These are phyloP conservation scores for Pipistrellus pipistrellus DNA, from an alignment of 2,797 vertebrate species.

Conservation along the genomic window DNA sequence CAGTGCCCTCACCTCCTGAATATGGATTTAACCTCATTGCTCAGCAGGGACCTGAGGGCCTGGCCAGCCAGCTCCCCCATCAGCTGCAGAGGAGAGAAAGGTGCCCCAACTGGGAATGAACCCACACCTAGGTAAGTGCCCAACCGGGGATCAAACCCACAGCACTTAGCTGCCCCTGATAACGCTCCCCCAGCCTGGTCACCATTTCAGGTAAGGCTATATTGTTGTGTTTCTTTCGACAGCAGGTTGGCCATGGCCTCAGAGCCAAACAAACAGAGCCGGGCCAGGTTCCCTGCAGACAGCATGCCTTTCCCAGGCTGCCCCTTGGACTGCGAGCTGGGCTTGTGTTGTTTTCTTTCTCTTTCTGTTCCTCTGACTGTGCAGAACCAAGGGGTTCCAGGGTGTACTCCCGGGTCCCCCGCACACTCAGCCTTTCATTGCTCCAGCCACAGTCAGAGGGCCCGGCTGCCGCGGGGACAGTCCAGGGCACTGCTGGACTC, in stretches of 20 bases:
- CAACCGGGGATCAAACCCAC: not conserved
- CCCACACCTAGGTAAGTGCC: no score
- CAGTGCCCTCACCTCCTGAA: not conserved
- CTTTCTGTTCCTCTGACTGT: not conserved
- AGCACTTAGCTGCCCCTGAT: not conserved
- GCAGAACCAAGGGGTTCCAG: not conserved
- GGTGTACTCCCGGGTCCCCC: not conserved
- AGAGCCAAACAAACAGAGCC: constrained; percentile 45
- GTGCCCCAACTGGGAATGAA: not conserved
- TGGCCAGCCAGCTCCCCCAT: not conserved
- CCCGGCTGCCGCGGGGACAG: not conserved
- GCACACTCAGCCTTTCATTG: not conserved
- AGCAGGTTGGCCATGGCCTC: not conserved
- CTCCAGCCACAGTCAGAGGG: not conserved
- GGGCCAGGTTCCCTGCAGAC: not conserved
- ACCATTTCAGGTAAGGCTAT: not conserved
- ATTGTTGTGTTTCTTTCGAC: not conserved
- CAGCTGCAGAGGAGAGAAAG: not conserved
- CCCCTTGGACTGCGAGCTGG: not conserved
- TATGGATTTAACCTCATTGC: not conserved
- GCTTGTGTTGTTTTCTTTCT: not conserved
- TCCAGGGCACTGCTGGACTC: constrained; percentile 61
- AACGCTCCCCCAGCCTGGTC: not conserved
- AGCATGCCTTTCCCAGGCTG: not conserved
- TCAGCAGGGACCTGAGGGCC: not conserved